Conservation (phyloP, 2,888 invertebrate species). For the Nemotelus pantherinus region DNA sequence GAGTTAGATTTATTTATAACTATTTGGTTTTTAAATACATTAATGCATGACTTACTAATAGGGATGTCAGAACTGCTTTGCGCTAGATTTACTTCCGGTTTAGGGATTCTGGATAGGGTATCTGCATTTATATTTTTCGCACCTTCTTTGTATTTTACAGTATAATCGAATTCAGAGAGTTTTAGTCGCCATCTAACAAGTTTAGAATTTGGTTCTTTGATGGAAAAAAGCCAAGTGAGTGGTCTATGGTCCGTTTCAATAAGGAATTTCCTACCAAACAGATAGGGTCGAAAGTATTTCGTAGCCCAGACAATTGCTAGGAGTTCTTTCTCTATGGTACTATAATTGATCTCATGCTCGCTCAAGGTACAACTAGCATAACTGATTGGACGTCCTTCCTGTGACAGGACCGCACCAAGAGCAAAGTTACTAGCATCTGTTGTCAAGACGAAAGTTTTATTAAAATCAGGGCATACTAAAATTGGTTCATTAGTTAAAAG, state of each 20-base stretch:
- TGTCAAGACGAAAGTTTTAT: slow-evolving; percentile 54
- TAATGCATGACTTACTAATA: too few species aligned
- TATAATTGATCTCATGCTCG: slow-evolving; percentile 53
- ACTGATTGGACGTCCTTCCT: slow-evolving; percentile 54
- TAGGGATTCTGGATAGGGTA: too few species aligned
- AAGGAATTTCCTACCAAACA: slow-evolving; percentile 21
- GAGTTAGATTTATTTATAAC: too few species aligned
- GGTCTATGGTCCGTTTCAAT: slow-evolving; percentile 16
- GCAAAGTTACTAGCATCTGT: slow-evolving; percentile 56
- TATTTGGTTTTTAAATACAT: too few species aligned
- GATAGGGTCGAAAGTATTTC: too few species aligned
- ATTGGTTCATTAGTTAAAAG: slow-evolving; percentile 54
- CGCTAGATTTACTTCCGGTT: too few species aligned
- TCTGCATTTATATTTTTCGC: neutral
- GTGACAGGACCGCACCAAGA: slow-evolving; percentile 54
- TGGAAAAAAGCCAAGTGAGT: slow-evolving; percentile 1
- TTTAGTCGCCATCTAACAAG: neutral
- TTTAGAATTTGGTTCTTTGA: slow-evolving; percentile 15
- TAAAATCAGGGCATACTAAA: slow-evolving; percentile 57
- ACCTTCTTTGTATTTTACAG: slow-evolving; percentile 13
- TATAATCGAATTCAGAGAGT: slow-evolving; percentile 2
- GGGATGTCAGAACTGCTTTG: too few species aligned
- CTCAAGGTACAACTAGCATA: slow-evolving; percentile 55
- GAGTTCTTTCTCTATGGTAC: slow-evolving; percentile 52
- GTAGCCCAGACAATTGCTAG: neutral